Percentiles rank a stretch among this genome's conserved stretches.
Conservation (phyloP, 2,888 invertebrate genomes). For the Polyploca ridens region DNA sequence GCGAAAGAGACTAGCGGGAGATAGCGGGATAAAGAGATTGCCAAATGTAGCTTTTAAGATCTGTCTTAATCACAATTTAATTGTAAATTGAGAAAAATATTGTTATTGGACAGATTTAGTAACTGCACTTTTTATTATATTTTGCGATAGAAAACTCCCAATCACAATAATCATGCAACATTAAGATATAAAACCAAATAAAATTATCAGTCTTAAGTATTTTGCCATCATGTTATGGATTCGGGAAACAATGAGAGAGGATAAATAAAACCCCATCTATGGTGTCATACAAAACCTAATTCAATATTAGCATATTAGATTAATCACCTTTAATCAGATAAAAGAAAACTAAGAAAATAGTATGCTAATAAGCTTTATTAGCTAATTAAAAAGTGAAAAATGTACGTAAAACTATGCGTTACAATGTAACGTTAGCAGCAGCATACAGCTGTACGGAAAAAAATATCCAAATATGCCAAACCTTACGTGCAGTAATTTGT, state of each 20-base stretch:
- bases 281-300: neutral
- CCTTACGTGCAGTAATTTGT: neutral
- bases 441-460: too few relatives aligned
- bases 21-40: neutral
- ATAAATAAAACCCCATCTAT: neutral
- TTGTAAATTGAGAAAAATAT: too few relatives aligned
- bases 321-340: neutral
- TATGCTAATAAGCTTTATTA: neutral
- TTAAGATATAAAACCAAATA: neutral
- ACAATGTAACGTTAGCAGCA: neutral
- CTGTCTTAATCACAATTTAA: too few relatives aligned
- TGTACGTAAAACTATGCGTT: neutral
- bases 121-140: neutral
- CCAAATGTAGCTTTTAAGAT: too few relatives aligned
- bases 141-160: neutral
- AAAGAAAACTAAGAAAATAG: neutral
- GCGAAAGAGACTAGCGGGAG: too few relatives aligned
- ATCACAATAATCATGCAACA: constrained; percentile 10
- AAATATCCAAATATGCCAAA: neutral
- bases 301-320: too few relatives aligned
- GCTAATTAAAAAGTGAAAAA: neutral
- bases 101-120: too few relatives aligned
- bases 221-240: neutral
- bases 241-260: neutral
- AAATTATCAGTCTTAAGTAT: neutral